Percentiles rank a stretch among this genome's conserved stretches.
Conservation (phyloP, 1,140 invertebrate species). For the Octopus bimaculoides region DNA sequence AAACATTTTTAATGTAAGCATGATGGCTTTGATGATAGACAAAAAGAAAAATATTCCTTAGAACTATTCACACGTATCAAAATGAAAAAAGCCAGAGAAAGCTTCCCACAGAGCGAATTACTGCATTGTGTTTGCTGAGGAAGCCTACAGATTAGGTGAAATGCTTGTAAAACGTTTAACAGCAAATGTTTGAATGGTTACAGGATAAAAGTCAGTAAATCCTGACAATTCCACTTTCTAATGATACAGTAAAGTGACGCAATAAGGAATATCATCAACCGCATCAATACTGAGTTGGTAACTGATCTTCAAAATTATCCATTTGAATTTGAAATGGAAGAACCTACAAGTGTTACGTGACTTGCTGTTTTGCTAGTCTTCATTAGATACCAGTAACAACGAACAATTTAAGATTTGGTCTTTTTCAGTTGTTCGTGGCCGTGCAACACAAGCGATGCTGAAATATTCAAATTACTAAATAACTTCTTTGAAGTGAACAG, state of each 20-base stretch:
- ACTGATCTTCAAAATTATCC: background rate
- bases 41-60: background rate
- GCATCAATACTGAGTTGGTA: constrained; percentile 4
- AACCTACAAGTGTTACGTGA: background rate
- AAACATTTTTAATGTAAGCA: background rate
- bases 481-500: constrained; percentile 2
- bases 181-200: background rate
- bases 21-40: background rate
- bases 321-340: background rate
- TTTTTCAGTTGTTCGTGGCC: background rate
- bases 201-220: background rate
- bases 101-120: constrained; percentile 7
- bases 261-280: background rate
- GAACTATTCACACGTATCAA: background rate
- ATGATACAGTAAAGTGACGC: background rate
- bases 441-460: background rate
- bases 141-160: background rate
- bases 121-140: background rate
- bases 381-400: background rate
- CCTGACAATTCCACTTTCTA: constrained; percentile 1
- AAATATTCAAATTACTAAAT: constrained; percentile 2
- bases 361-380: constrained; percentile 4
- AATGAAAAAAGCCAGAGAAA: background rate
- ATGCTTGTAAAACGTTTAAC: background rate
- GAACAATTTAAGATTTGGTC: background rate